A percentile compares a stretch with the other conserved stretches of the same genome.
phyloP scores from a whole-genome alignment of 2,888 invertebrate species.

The Tetropium fuscum region DNA sequence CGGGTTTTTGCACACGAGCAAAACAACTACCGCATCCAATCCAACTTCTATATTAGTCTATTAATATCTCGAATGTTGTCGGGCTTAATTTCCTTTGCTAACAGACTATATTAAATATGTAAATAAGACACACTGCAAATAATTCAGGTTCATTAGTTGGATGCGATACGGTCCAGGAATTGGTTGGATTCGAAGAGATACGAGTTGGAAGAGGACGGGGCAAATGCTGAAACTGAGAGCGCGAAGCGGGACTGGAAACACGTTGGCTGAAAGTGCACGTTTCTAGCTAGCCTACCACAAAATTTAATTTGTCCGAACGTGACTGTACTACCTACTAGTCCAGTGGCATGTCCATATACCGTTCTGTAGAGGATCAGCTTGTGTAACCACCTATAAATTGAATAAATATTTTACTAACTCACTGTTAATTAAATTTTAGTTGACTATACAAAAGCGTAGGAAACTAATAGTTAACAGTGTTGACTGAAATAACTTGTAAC shows the following conservation, averaged over 20 bases:
- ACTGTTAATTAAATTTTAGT: too few species aligned
- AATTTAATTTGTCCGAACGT: conserved; percentile 62
- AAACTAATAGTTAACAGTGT: too few species aligned
- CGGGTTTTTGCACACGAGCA: not conserved
- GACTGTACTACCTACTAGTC: conserved; percentile 52
- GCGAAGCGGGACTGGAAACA: not conserved
- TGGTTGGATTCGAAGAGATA: conserved; percentile 3
- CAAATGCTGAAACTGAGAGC: conserved; percentile 8
- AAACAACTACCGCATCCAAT: not conserved
- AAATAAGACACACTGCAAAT: conserved; percentile 45
- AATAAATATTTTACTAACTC: too few species aligned
- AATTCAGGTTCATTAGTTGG: conserved; percentile 43
- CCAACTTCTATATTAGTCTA: conserved; percentile 27
- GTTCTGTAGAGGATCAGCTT: too few species aligned
- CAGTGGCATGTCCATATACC: not conserved
- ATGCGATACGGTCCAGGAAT: conserved; percentile 6
- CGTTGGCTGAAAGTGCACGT: conserved; percentile 32
- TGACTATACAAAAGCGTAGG: too few species aligned
- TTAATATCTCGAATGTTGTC: conserved; percentile 33
- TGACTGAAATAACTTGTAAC: too few species aligned
- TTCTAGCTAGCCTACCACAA: conserved; percentile 50
- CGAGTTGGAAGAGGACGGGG: not conserved
- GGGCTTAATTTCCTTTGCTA: conserved; percentile 31
- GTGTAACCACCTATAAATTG: too few species aligned
- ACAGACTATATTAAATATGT: conserved; percentile 44